A percentile compares a stretch with the other conserved stretches of the same genome.
phyloP scores from a whole-genome alignment of 2,113 vertebrate species.

The Columbina picui region DNA sequence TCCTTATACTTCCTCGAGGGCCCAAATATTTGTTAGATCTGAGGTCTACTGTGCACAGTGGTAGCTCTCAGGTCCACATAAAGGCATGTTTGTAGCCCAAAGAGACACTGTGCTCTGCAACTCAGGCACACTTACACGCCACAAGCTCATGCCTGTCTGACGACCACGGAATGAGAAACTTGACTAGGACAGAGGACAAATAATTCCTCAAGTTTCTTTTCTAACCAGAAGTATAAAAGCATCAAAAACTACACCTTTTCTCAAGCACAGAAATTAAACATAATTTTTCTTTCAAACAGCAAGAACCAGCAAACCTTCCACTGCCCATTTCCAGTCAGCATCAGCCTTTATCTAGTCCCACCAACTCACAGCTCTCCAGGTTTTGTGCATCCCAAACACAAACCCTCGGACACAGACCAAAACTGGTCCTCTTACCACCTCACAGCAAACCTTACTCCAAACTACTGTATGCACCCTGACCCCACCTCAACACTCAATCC shows the following conservation, averaged over 20 bases:
- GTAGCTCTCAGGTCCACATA: neutral
- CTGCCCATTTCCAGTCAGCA: neutral
- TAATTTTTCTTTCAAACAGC: neutral
- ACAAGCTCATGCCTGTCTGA: accelerated
- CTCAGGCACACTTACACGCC: neutral
- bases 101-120: neutral
- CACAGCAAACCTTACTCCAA: neutral
- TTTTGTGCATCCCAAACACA: neutral
- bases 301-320: neutral
- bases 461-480: accelerated
- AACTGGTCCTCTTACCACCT: neutral
- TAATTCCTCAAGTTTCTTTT: neutral
- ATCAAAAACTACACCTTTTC: neutral
- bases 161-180: neutral
- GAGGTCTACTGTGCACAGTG: neutral
- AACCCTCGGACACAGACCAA: neutral
- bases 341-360: neutral
- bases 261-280: neutral
- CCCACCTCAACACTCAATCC: neutral
- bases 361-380: neutral
- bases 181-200: neutral
- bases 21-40: neutral
- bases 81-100: neutral
- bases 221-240: neutral
- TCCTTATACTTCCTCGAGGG: neutral